Evolutionary conservation across 2,888 invertebrate genomes (phyloP), one percentile per base, ranked within the genome.

Genomic region (Elegia similella): DNA sequence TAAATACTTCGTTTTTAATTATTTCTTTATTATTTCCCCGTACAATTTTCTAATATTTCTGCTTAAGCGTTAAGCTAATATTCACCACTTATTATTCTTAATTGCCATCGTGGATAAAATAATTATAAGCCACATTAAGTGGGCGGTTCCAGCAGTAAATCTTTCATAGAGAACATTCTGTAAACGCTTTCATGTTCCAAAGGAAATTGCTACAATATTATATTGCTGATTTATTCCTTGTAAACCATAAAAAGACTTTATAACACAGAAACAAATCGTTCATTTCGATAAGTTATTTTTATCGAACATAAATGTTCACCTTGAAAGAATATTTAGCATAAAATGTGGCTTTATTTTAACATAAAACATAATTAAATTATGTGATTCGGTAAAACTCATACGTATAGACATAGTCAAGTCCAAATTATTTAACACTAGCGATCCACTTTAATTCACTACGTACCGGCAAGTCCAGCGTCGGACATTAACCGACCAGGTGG

Each of bases 141-240:
- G 32, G 50, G 50, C 34, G 50, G 34, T 5, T 6, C 34, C 16
- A 16, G 50, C 17, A 34, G 16, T 50, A 38, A 50, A 34, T 50
- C 50, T 16, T 15, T 50, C 50, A 50, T 17, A 34, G 50, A 34
- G 34, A 50, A 50, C 50, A 17, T 50, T 50, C 34, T 30, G 15
- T 50, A 50, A 50, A 50, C 50, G 50, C 34, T 50, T 50, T 50
- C 17, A 34, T 38, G 50, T 34, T 50, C 3, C 34, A 50, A 50
- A 50, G 50, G 50, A 50, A 50, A 50, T 50, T 50, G 50, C 50
- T 15, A 16, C 34, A 38, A 50, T 38, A 38, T 34, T 32, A 50
- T 34, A 50, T 50, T 50, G 50, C 50, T 50, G 16, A 50, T 50
- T 50, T 50, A 50, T 50, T 34, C 50, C 12, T 8, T 34, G 50